These are phyloP conservation scores for Bambusicola thoracicus DNA, from an alignment of 2,113 vertebrate genomes.

Conservation along the genomic window DNA sequence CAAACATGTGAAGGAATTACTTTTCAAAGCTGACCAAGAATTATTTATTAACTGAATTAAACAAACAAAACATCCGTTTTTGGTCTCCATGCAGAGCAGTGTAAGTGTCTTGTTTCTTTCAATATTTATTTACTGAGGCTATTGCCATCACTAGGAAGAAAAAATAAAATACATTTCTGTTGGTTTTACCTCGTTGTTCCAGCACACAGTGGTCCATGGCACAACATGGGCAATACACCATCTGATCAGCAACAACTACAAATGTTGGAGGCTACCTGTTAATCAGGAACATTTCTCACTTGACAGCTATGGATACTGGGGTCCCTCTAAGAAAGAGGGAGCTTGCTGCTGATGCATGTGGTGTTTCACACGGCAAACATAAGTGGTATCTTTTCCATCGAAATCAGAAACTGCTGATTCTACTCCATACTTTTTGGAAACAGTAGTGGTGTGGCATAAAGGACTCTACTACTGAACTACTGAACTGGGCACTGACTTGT, in stretches of 20 bases:
- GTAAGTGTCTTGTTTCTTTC: not conserved
- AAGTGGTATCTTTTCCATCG: not conserved
- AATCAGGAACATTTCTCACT: not conserved
- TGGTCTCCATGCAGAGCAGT: not conserved
- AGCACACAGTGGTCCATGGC: not conserved
- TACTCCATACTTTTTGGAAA: not conserved
- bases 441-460: not conserved
- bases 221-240: not conserved
- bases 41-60: conserved; percentile 1
- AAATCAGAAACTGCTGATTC: not conserved
- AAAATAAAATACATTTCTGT: not conserved
- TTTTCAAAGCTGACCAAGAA: not conserved
- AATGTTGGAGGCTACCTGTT: not conserved
- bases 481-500: not conserved
- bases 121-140: conserved; percentile 28
- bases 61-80: not conserved
- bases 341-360: not conserved
- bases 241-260: not conserved
- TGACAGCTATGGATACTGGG: not conserved
- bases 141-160: not conserved
- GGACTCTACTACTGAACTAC: not conserved
- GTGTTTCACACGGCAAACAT: not conserved
- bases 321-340: not conserved
- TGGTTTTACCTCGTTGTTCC: not conserved
- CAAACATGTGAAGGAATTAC: not conserved